phyloP scores from a whole-genome alignment of 2,888 invertebrate genomes.

The Caenorhabditis uteleia region DNA sequence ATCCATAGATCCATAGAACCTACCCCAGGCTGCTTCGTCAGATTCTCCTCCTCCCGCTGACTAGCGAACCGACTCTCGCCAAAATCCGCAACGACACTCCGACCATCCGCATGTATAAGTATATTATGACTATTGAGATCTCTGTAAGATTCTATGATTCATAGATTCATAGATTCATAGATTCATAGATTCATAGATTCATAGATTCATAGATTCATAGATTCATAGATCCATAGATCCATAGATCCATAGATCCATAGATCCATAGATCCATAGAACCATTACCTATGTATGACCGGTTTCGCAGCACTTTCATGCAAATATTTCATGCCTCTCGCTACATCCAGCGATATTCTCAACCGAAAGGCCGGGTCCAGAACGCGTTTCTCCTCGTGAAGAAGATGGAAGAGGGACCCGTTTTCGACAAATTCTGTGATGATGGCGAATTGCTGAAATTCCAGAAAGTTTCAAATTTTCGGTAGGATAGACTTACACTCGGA shows the following conservation, averaged over 20 bases:
- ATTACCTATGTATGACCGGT: slow-evolving; percentile 71
- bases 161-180: neutral
- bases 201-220: too few relatives aligned
- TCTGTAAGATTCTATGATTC: slow-evolving; percentile 22
- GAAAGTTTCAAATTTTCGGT: slow-evolving; percentile 2
- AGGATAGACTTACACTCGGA: slow-evolving; percentile 71
- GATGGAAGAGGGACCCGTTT: slow-evolving; percentile 72
- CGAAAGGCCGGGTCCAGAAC: slow-evolving; percentile 71
- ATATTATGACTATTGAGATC: slow-evolving; percentile 71
- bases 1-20: too few relatives aligned
- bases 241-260: neutral
- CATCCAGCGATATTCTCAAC: slow-evolving; percentile 71
- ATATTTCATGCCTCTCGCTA: slow-evolving; percentile 72
- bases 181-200: too few relatives aligned
- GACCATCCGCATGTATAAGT: slow-evolving; percentile 71
- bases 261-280: neutral
- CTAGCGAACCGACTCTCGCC: slow-evolving; percentile 72
- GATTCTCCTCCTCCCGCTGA: slow-evolving; percentile 72
- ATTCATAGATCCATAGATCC: too few relatives aligned
- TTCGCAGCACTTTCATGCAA: slow-evolving; percentile 71
- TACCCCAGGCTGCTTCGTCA: slow-evolving; percentile 74
- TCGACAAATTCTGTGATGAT: slow-evolving; percentile 73
- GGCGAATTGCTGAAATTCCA: slow-evolving; percentile 71
- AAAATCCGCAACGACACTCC: slow-evolving; percentile 73
- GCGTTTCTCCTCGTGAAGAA: slow-evolving; percentile 72